Percentiles rank a stretch among this genome's conserved stretches.
phyloP scores from a whole-genome alignment of 2,113 vertebrate species.

The Ptyas mucosa region DNA sequence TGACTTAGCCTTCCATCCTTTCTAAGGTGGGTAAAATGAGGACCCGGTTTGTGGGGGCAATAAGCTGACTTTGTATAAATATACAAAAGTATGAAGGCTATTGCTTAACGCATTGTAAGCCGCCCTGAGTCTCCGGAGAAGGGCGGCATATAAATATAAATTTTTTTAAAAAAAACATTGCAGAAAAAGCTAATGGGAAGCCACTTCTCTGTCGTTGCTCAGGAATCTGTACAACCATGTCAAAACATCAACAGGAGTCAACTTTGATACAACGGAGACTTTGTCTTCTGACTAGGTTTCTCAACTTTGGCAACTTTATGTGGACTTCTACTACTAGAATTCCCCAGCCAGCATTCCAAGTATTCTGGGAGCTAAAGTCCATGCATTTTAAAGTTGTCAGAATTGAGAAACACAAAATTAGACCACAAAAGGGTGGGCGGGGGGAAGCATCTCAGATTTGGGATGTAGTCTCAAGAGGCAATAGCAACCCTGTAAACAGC shows the following conservation, averaged over 20 bases:
- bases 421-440: neutral
- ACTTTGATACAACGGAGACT: neutral
- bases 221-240: neutral
- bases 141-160: too few relatives aligned
- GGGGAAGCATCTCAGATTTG: neutral
- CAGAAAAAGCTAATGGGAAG: neutral
- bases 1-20: too few relatives aligned
- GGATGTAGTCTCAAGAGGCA: neutral
- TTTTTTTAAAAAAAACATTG: too few relatives aligned
- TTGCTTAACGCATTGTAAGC: too few relatives aligned
- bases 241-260: neutral
- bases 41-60: too few relatives aligned
- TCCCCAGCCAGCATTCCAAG: neutral
- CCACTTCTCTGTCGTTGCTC: neutral
- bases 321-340: neutral
- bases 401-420: neutral
- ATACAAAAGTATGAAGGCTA: too few relatives aligned
- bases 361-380: neutral
- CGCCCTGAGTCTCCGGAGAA: too few relatives aligned
- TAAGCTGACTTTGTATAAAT: too few relatives aligned
- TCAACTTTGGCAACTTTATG: neutral
- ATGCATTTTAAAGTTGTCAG: neutral
- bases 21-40: too few relatives aligned
- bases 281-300: neutral
- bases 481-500: neutral